Conservation (phyloP, 2,113 vertebrate genomes). For the Cryptomyrus ogoouensis region DNA sequence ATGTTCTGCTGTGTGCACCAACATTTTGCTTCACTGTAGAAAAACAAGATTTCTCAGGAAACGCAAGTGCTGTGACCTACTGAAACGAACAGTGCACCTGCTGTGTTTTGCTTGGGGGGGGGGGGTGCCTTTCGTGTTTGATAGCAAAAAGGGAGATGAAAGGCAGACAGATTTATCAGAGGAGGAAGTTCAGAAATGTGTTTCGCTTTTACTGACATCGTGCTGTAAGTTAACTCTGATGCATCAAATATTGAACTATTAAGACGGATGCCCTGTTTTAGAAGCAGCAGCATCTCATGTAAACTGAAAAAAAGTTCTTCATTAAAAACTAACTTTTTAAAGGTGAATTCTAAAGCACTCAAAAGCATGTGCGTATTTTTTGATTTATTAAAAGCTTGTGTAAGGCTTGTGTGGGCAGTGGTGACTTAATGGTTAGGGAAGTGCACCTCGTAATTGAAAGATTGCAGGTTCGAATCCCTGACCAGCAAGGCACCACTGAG, state of each 20-base stretch:
- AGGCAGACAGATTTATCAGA: not conserved
- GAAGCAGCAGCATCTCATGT: not conserved
- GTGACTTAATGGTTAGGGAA: too few species aligned
- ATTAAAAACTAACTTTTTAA: not conserved
- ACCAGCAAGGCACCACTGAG: too few species aligned
- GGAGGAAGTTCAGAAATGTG: not conserved
- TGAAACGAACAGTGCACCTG: not conserved
- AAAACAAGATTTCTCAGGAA: not conserved
- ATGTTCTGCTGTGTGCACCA: not conserved
- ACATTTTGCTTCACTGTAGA: not conserved
- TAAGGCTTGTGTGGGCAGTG: not conserved
- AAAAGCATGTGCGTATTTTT: not conserved
- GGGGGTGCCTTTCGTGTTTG: not conserved
- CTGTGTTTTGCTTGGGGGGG: not conserved
- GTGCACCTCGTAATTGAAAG: too few species aligned
- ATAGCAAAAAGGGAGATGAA: not conserved
- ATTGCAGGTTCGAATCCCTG: too few species aligned
- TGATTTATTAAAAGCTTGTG: not conserved
- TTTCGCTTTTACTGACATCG: not conserved
- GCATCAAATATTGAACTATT: not conserved
- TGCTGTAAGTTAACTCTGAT: not conserved
- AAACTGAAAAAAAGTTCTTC: not conserved
- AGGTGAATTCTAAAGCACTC: not conserved
- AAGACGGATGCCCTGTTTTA: not conserved
- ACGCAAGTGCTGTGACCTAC: not conserved